A percentile compares a stretch with the other conserved stretches of the same genome.
Evolutionary conservation across 1,140 invertebrate species (phyloP).

Genomic region (Delia radicum): DNA sequence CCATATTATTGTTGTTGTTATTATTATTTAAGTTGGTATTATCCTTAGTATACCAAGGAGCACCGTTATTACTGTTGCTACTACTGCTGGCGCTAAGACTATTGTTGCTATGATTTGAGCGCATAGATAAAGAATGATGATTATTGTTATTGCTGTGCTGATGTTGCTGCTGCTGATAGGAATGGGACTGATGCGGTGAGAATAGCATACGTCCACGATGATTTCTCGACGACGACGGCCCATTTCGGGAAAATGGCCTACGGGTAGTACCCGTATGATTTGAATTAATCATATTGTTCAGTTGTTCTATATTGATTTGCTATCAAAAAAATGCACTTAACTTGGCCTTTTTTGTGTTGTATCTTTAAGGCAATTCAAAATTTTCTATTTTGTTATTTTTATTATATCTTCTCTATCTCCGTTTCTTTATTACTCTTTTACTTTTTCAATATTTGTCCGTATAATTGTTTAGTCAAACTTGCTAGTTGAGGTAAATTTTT

Average conservation of each 20-base stretch:
- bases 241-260: slow-evolving; percentile 28
- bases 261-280: slow-evolving; percentile 29
- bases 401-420: not conserved
- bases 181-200: slow-evolving; percentile 26
- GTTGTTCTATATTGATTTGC: not conserved
- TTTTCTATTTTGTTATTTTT: not conserved
- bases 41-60: slow-evolving; percentile 22
- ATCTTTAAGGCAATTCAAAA: not conserved
- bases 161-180: not conserved
- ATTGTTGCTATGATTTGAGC: slow-evolving; percentile 5
- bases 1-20: slow-evolving; percentile 26
- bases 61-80: not conserved
- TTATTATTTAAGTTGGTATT: not conserved
- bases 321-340: not conserved
- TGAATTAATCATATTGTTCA: slow-evolving; percentile 26
- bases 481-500: not conserved
- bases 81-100: not conserved
- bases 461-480: too few relatives aligned
- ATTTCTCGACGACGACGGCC: slow-evolving; percentile 12
- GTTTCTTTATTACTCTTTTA: not conserved
- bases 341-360: not conserved
- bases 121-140: not conserved
- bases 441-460: too few relatives aligned
- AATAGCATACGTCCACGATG: slow-evolving; percentile 25
- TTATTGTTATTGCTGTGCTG: slow-evolving; percentile 10